Base-by-base conservation (phyloP, 2,113 vertebrate genomes). In the Vireo altiloquus region DNA sequence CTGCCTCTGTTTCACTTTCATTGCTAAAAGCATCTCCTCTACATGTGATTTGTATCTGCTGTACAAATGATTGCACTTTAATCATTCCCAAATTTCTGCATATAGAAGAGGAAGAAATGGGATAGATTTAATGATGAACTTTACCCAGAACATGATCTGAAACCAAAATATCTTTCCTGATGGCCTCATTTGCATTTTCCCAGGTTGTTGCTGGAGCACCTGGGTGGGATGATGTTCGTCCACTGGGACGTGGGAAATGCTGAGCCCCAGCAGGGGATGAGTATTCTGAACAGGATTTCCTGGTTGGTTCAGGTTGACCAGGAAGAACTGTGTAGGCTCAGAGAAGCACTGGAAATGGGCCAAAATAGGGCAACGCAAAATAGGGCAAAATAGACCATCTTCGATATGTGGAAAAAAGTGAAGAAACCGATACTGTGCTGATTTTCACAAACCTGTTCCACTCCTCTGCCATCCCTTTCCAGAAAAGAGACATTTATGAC, bases 261-360 rank as follows among this genome's bases (percentile, higher is more conserved):
- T 44, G 52, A 70, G 24, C 71, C 44, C 19, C 37, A 33, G 19
- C 72, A 68, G 52, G 22, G 28, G 7, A 22, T 33, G 21, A 13
- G 18, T 47, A 22, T 91, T 91, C 64, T 88, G 42, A 65, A 6
- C 9, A n/a, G 47, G 68, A 68, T 74, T 96, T 94, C 83, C 86
- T 89, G 59, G 33, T 31, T 74, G 25, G 50, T 68, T 95, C 25
- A 75, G 39, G 30, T 22, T 71, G 64, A 63, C 63, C 57, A 85
- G 71, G 57, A 80, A 77, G 71, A 85, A 30, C n/a, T 46, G 25
- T 1, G 1, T 27, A 50, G 37, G 46, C 42, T 57, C 2, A 8
- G 31, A 46, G 40, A 92, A 57, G n/a, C 10, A n/a, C 13, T 21
- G 57, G 71, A 65, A 90, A 78, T 31, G 33, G 37, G 7, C 60